Percentiles rank a stretch among this genome's conserved stretches.
Evolutionary conservation across 2,888 invertebrate genomes (phyloP).

Genomic region (Phengaris arion): DNA sequence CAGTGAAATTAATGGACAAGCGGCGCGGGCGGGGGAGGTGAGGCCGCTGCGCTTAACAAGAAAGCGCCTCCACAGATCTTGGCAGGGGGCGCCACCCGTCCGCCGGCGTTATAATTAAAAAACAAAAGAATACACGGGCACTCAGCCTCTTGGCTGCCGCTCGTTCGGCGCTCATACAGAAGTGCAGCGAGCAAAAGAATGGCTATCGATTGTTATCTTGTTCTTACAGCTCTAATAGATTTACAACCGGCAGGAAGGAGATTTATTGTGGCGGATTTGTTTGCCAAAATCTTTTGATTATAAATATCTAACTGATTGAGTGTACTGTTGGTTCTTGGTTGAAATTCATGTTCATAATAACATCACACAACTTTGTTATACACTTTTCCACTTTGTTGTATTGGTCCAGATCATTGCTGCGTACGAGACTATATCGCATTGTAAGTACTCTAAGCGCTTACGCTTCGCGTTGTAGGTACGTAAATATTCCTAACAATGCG

Average conservation of each 20-base stretch:
- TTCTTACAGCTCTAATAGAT: slow-evolving; percentile 31
- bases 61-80: slow-evolving; percentile 74
- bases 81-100: slow-evolving; percentile 58
- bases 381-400: too few species aligned
- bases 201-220: slow-evolving; percentile 38
- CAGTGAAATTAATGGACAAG: slow-evolving; percentile 78
- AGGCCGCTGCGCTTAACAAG: slow-evolving; percentile 68
- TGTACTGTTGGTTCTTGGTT: too few species aligned
- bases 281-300: slow-evolving; percentile 1
- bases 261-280: neutral
- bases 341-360: too few species aligned
- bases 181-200: slow-evolving; percentile 63
- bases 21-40: slow-evolving; percentile 77
- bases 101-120: slow-evolving; percentile 77
- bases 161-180: slow-evolving; percentile 68
- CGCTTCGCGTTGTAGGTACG: too few species aligned
- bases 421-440: too few species aligned
- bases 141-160: slow-evolving; percentile 69
- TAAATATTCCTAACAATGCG: too few species aligned
- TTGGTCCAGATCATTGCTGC: too few species aligned
- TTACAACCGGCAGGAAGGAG: slow-evolving; percentile 7
- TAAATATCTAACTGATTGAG: neutral
- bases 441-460: too few species aligned
- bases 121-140: slow-evolving; percentile 78
- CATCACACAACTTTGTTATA: too few species aligned